These are phyloP conservation scores for Microdon myrmicae DNA, from an alignment of 2,888 invertebrate species.

Conservation along the genomic window DNA sequence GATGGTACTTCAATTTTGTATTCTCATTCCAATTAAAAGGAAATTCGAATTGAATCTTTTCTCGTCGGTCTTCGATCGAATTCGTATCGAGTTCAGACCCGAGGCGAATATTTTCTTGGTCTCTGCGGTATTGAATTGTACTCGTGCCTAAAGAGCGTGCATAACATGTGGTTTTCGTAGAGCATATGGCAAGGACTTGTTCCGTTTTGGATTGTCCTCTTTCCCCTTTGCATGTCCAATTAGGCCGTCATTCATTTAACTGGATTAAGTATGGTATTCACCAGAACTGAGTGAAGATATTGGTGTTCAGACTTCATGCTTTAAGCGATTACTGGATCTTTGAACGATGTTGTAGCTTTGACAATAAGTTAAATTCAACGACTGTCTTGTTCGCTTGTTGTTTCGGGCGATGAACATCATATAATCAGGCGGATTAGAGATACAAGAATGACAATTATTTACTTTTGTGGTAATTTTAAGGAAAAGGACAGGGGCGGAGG, in stretches of 20 bases:
- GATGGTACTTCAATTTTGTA: conserved; percentile 24
- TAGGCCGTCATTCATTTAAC: conserved; percentile 67
- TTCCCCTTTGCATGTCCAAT: conserved; percentile 58
- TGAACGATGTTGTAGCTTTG: too few relatives aligned
- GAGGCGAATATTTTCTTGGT: conserved; percentile 51
- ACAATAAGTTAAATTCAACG: too few relatives aligned
- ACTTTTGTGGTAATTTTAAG: too few relatives aligned
- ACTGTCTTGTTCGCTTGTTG: conserved; percentile 25
- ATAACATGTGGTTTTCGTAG: conserved; percentile 67
- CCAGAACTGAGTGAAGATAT: conserved; percentile 4
- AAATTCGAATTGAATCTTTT: conserved; percentile 64
- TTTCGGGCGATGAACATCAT: conserved; percentile 1
- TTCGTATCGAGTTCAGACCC: conserved; percentile 38
- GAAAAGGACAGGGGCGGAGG: too few relatives aligned
- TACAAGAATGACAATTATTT: too few relatives aligned
- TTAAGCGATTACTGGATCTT: too few relatives aligned
- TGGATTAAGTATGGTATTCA: conserved; percentile 59
- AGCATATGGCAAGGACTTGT: conserved; percentile 66
- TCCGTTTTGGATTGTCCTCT: conserved; percentile 34
- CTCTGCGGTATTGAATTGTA: conserved; percentile 54
- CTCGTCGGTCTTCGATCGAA: too few relatives aligned
- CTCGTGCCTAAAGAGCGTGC: conserved; percentile 66
- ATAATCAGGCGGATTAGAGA: conserved; percentile 38
- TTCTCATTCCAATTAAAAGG: conserved; percentile 47
- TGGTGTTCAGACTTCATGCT: conserved; percentile 14